Evolutionary conservation across 2,888 invertebrate species (phyloP), one percentile per base, ranked within the genome.

Genomic region (Cordilura impudica): DNA sequence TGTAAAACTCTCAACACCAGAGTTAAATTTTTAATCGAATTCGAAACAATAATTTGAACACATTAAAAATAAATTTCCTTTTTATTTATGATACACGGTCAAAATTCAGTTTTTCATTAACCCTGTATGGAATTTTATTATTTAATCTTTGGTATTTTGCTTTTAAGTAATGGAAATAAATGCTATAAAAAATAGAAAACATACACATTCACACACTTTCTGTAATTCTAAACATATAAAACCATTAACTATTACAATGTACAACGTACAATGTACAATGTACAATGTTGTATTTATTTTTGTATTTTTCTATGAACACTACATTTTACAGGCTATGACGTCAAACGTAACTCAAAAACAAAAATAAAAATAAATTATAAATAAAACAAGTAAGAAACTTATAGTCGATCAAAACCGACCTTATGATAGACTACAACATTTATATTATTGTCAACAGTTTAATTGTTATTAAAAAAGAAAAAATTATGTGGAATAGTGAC

Each of bases 321-420:
- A 73, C 58, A 73, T 65, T 66, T 74, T 60, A 54, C 63, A 66
- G 66, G 53, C 61, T 47, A 79, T 79, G 79, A 79, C 79, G 79
- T 79, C 79, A 79, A 79, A 67, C 71, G 31, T 35, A 61, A 66
- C 54, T 71, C 69, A 67, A 47, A 51, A 67, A 16, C 16, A 61
- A 18, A 19, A 31, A n/a, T n/a, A n/a, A n/a, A n/a, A n/a, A n/a
- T n/a, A n/a, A n/a, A n/a, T n/a, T n/a, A n/a, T n/a, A n/a, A n/a
- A n/a, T n/a, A n/a, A n/a, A n/a, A n/a, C n/a, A n/a, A n/a, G n/a
- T n/a, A n/a, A n/a, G n/a, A n/a, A n/a, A n/a, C n/a, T n/a, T n/a
- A n/a, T n/a, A n/a, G n/a, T n/a, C n/a, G n/a, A n/a, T n/a, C n/a
- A n/a, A n/a, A n/a, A n/a, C n/a, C n/a, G n/a, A n/a, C n/a, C n/a